These are phyloP conservation scores for Eupithecia dodoneata DNA, from an alignment of 2,888 invertebrate species.

Conservation along the genomic window DNA sequence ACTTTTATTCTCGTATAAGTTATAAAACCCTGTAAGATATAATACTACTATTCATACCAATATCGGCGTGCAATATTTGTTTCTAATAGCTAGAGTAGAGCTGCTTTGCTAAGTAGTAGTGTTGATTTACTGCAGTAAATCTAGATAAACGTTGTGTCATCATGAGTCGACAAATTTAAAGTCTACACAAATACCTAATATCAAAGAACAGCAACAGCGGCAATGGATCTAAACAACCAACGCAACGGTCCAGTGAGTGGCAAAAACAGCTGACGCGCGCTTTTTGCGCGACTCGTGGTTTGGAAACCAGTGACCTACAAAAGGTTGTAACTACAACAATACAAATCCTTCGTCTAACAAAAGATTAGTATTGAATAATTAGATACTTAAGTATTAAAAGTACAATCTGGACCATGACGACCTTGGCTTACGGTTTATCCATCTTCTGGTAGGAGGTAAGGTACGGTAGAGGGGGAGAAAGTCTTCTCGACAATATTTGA, in stretches of 20 bases:
- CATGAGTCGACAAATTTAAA: neutral
- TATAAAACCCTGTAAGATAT: neutral
- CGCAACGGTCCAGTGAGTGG: slow-evolving; percentile 1
- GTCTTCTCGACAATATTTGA: neutral
- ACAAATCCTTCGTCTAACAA: slow-evolving; percentile 38
- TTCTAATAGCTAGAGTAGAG: too few species aligned
- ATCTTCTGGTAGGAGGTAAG: neutral
- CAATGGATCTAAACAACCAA: neutral
- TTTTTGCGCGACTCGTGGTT: slow-evolving; percentile 41
- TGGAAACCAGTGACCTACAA: slow-evolving; percentile 47
- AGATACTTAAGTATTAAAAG: neutral
- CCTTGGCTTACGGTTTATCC: neutral
- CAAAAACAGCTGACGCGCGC: slow-evolving; percentile 7
- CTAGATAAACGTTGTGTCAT: neutral
- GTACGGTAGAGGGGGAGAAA: neutral
- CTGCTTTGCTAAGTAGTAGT: neutral
- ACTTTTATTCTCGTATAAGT: neutral
- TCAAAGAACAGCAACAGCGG: neutral
- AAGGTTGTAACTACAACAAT: slow-evolving; percentile 15
- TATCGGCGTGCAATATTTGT: neutral
- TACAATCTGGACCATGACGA: slow-evolving; percentile 15
- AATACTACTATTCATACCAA: too few species aligned
- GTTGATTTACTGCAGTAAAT: neutral
- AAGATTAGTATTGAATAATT: slow-evolving; percentile 22
- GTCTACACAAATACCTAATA: neutral